Conservation (phyloP, 2,888 invertebrate species). For the Epirrita christyi region DNA sequence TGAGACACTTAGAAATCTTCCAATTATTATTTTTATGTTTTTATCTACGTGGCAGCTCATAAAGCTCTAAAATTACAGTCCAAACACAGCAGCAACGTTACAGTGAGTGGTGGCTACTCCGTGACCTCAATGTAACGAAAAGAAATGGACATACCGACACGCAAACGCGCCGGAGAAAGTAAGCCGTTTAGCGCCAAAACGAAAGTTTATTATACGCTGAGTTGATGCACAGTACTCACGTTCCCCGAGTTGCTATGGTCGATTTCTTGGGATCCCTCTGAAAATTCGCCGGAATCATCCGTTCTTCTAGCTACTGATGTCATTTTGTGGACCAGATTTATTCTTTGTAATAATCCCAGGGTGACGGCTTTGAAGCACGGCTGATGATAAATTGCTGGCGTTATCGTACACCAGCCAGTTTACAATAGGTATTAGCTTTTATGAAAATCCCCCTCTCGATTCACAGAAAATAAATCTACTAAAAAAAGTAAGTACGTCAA, state of each 20-base stretch:
- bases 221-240: constrained; percentile 64
- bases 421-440: constrained; percentile 49
- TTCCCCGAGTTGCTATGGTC: constrained; percentile 74
- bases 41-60: constrained; percentile 58
- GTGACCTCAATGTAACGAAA: constrained; percentile 80
- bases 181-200: constrained; percentile 72
- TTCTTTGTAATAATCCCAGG: constrained; percentile 78
- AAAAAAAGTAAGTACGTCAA: constrained; percentile 60
- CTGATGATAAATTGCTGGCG: constrained; percentile 49
- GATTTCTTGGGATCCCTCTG: constrained; percentile 79
- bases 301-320: constrained; percentile 77
- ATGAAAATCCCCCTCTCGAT: constrained; percentile 63
- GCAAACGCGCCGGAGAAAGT: constrained; percentile 79
- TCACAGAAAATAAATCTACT: constrained; percentile 60
- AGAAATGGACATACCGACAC: constrained; percentile 81
- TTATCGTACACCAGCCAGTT: constrained; percentile 54
- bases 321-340: constrained; percentile 76
- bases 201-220: constrained; percentile 60
- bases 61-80: constrained; percentile 52
- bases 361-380: constrained; percentile 61
- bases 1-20: constrained; percentile 20
- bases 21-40: constrained; percentile 40
- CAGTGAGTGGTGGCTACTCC: constrained; percentile 73
- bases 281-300: constrained; percentile 79
- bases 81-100: constrained; percentile 61